Conservation (phyloP, 1,140 invertebrate species). For the Penaeus indicus region DNA sequence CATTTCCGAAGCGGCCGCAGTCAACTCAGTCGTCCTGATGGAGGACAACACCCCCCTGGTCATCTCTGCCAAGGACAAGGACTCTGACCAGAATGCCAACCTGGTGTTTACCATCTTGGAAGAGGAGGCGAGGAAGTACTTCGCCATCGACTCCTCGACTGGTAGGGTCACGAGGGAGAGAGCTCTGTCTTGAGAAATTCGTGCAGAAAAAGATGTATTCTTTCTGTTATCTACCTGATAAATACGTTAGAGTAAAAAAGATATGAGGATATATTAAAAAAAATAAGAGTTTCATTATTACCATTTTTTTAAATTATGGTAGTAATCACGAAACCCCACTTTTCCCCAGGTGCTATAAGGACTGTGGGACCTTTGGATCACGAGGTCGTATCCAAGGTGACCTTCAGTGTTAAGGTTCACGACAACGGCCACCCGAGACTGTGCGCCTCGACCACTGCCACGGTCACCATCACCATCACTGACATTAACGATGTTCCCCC, state of each 20-base stretch:
- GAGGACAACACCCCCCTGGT: slow-evolving; percentile 80
- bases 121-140: slow-evolving; percentile 79
- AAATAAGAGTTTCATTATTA: neutral
- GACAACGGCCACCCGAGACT: slow-evolving; percentile 86
- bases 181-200: neutral
- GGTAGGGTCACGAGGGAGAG: slow-evolving; percentile 64
- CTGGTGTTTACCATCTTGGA: slow-evolving; percentile 89
- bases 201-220: neutral
- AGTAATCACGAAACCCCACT: neutral
- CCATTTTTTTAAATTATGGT: neutral
- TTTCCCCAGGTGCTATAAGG: slow-evolving; percentile 79
- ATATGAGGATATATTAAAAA: no score
- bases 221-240: no score
- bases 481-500: slow-evolving; percentile 95
- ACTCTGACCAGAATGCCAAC: slow-evolving; percentile 81
- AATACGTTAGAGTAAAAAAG: no score
- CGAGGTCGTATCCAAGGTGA: slow-evolving; percentile 79
- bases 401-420: slow-evolving; percentile 87
- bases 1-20: slow-evolving; percentile 90
- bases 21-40: slow-evolving; percentile 84
- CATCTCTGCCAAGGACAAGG: slow-evolving; percentile 86
- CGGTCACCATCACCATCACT: slow-evolving; percentile 77
- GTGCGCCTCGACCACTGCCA: slow-evolving; percentile 79
- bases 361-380: slow-evolving; percentile 85
- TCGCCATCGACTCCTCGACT: slow-evolving; percentile 89